A percentile compares a stretch with the other conserved stretches of the same genome.
These are phyloP conservation scores for Antennarius striatus DNA, from an alignment of 2,113 vertebrate genomes.

Conservation along the genomic window DNA sequence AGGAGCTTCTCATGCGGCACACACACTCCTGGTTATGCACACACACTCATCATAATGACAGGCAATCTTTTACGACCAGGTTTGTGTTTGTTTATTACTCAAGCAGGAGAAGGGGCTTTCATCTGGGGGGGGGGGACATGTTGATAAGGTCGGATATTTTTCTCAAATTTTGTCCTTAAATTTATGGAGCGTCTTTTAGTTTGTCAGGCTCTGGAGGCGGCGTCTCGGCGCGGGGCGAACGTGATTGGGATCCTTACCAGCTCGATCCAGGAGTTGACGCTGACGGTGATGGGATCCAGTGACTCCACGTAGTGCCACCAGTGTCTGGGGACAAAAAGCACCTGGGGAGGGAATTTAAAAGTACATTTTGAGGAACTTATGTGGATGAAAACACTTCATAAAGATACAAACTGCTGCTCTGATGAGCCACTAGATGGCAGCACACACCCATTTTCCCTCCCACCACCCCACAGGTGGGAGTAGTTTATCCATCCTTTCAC, in stretches of 20 bases:
- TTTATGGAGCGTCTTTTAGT: not conserved
- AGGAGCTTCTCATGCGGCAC: constrained; percentile 13
- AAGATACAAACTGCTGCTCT: not conserved
- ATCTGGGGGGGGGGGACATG: not conserved
- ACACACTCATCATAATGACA: constrained; percentile 54
- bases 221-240: not conserved
- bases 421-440: constrained; percentile 65
- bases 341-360: constrained; percentile 72
- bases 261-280: constrained; percentile 96
- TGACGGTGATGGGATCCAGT: constrained; percentile 90
- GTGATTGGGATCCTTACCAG: constrained; percentile 78
- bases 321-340: constrained; percentile 92
- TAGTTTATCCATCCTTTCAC: constrained; percentile 20
- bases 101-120: constrained; percentile 22
- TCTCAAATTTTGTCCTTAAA: not conserved
- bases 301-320: constrained; percentile 99
- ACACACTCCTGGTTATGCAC: not conserved
- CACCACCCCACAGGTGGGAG: too few species aligned
- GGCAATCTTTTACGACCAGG: constrained; percentile 25
- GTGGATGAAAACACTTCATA: not conserved
- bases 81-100: constrained; percentile 39
- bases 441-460: constrained; percentile 6
- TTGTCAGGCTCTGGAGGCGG: not conserved
- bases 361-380: not conserved
- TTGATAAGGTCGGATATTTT: too few species aligned